Percentiles rank a stretch among this genome's conserved stretches.
These are phyloP conservation scores for Oreochromis spilurus DNA, from an alignment of 2,113 vertebrate species.

Conservation along the genomic window DNA sequence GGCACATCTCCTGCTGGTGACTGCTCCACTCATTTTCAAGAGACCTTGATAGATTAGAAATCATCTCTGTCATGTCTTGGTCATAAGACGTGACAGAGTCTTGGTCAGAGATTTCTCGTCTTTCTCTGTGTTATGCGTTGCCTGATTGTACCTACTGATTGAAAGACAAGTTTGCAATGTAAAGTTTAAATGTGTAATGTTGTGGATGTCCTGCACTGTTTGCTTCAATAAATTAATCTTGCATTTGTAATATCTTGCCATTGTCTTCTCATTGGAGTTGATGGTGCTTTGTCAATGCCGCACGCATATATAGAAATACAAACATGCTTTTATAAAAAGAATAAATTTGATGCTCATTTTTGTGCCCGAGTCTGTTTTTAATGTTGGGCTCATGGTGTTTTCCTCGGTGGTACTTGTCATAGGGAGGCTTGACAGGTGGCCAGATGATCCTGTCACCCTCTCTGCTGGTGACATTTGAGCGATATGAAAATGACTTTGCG, in stretches of 20 bases:
- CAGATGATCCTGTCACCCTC: conserved; percentile 50
- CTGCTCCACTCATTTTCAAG: conserved; percentile 26
- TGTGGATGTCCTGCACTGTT: neutral
- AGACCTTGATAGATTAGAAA: conserved; percentile 46
- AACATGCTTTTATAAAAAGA: neutral
- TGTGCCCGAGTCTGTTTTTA: neutral
- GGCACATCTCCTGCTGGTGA: conserved; percentile 27
- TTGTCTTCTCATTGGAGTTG: neutral
- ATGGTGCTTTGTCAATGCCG: fast-evolving
- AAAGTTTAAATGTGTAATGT: conserved; percentile 7
- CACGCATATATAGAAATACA: neutral
- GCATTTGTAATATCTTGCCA: neutral
- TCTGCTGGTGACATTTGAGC: conserved; percentile 62
- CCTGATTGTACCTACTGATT: conserved; percentile 15
- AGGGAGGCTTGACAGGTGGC: conserved; percentile 50
- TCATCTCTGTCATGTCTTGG: conserved; percentile 12
- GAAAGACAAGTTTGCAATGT: conserved; percentile 30
- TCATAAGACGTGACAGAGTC: neutral
- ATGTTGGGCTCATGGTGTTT: neutral
- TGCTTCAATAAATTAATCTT: neutral
- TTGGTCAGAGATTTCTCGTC: neutral
- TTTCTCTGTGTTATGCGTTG: neutral
- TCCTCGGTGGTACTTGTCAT: conserved; percentile 8
- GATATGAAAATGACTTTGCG: conserved; percentile 61
- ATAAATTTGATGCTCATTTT: neutral